Base-by-base conservation (phyloP, 2,113 vertebrate species). In the Dipodomys ordii region DNA sequence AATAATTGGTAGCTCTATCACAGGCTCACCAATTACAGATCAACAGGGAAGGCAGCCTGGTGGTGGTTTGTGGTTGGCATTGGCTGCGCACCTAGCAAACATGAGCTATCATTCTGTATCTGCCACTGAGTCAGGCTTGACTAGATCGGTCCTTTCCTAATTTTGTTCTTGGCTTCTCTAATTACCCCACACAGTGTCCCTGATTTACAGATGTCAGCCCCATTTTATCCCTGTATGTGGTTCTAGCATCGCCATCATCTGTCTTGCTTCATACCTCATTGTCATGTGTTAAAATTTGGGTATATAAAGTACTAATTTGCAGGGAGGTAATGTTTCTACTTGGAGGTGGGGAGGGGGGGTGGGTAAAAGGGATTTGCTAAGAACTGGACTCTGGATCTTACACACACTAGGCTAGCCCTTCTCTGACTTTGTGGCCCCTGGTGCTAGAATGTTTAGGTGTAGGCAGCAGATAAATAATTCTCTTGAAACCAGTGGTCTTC, bases 1-100 rank as follows among this genome's bases (percentile, higher is more conserved):
- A 74, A 83, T 95, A 91, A 96, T 88, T 93, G 94, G 95, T 80
- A 69, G 94, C 85, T 96, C 79, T 39, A 1, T 85, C 96, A 86
- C 94, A 83, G 96, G 83, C 95, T 85, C 39, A 44, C 87, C 93
- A 86, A 83, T 95, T 80, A 83, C 7, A 92, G 90, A 92, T 87
- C 86, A 87, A 49, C 90, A 80, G 94, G 60, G 87, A 87, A 32
- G 85, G 93, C 94, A 79, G 85, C 95, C 90, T 85, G 2, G 49
- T 6, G 86, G 7, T 71, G 95, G 91, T 64, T 82, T 91, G 96
- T 90, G 95, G 94, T 90, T 87, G 90, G 87, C 62, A 11, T 79
- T 12, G 79, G 83, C 93, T 92, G 86, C 95, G 90, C 88, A 39
- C 92, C 94, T 79, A 64, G 91, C 71, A 87, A 22, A 16, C 4